phyloP scores from a whole-genome alignment of 2,113 vertebrate species.

The Rhineura floridana region DNA sequence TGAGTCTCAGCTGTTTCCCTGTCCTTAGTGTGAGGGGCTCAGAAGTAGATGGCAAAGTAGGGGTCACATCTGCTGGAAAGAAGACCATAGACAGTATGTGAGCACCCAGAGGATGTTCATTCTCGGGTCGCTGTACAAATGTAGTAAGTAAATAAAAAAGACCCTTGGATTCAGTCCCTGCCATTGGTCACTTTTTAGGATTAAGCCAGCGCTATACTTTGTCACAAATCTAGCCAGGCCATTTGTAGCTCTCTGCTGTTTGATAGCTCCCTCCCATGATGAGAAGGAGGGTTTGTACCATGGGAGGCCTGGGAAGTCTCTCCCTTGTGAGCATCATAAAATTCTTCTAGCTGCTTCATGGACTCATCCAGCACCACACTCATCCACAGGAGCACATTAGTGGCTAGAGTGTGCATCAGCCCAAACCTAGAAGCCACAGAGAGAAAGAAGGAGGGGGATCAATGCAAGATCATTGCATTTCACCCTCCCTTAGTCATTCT shows the following conservation, averaged over 20 bases:
- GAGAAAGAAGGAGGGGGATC: not conserved
- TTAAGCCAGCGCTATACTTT: not conserved
- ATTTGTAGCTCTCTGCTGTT: not conserved
- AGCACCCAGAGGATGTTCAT: too few relatives aligned
- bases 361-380: slow-evolving; percentile 54
- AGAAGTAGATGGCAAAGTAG: not conserved
- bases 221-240: not conserved
- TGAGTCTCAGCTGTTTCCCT: not conserved
- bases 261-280: not conserved
- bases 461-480: not conserved
- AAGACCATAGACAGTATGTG: not conserved
- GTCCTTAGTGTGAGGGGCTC: not conserved
- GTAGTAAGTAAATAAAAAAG: too few relatives aligned
- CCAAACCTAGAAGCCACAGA: slow-evolving; percentile 39
- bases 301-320: not conserved
- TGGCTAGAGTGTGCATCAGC: slow-evolving; percentile 57
- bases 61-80: not conserved
- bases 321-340: slow-evolving; percentile 35
- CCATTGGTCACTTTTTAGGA: not conserved
- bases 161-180: not conserved
- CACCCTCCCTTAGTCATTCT: not conserved
- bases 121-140: too few relatives aligned
- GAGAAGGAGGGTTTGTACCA: not conserved
- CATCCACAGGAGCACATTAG: slow-evolving; percentile 55
- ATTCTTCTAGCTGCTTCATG: slow-evolving; percentile 55